These are phyloP conservation scores for Synanthedon formicaeformis DNA, from an alignment of 2,888 invertebrate genomes.

Conservation along the genomic window DNA sequence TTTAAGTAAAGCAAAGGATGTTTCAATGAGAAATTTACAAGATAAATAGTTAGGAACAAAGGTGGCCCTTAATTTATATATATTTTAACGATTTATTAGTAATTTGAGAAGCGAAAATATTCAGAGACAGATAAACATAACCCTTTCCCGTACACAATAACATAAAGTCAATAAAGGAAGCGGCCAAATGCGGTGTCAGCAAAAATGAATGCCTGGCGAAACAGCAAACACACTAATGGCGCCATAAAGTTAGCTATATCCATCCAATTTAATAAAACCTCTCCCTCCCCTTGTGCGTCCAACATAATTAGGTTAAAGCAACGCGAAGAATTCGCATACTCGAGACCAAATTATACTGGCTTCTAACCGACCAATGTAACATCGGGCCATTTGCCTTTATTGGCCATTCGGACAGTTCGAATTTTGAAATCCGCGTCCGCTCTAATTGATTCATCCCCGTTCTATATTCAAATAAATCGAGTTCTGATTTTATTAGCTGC, in stretches of 20 bases:
- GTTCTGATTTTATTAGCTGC: constrained; percentile 2
- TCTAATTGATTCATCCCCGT: constrained; percentile 50
- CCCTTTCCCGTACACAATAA: not conserved
- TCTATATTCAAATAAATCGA: constrained; percentile 35
- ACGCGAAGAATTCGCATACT: not conserved
- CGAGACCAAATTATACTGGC: constrained; percentile 28
- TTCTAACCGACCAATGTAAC: constrained; percentile 31
- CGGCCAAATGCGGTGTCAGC: constrained; percentile 33
- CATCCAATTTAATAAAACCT: constrained; percentile 25
- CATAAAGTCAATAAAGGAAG: constrained; percentile 14
- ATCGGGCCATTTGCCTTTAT: constrained; percentile 57
- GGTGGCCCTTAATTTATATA: too few species aligned
- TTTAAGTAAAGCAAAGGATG: too few species aligned
- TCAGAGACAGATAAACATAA: not conserved
- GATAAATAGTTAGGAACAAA: too few species aligned
- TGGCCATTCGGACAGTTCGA: constrained; percentile 52
- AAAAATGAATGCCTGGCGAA: constrained; percentile 35
- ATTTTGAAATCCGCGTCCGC: constrained; percentile 39
- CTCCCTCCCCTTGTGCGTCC: constrained; percentile 6
- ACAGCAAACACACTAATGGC: constrained; percentile 54
- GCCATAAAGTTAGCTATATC: constrained; percentile 37
- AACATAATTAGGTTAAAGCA: not conserved
- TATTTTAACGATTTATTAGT: too few species aligned
- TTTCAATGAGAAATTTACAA: too few species aligned
- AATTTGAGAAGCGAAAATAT: too few species aligned